Conservation (phyloP, 2,113 vertebrate species). For the Columbina picui region DNA sequence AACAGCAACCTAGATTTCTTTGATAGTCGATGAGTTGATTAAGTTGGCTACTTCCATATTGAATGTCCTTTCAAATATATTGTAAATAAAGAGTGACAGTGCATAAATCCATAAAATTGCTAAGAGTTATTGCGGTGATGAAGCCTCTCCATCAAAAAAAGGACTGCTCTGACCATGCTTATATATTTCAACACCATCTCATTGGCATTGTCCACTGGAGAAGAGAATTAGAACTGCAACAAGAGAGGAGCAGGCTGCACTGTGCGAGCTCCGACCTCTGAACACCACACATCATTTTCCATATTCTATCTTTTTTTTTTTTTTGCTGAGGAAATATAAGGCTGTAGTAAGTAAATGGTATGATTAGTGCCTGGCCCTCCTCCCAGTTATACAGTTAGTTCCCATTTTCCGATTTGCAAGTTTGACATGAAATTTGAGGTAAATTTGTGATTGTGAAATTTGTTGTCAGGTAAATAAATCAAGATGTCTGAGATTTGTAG, state of each 20-base stretch:
- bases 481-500: not conserved
- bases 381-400: not conserved
- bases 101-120: not conserved
- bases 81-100: not conserved
- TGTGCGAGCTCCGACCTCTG: not conserved
- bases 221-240: not conserved
- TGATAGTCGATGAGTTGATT: not conserved
- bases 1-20: not conserved
- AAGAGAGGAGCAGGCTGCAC: fast-evolving
- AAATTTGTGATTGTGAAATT: not conserved
- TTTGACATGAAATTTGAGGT: not conserved
- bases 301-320: not conserved
- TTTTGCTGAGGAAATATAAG: not conserved
- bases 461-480: not conserved
- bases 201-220: not conserved
- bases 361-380: not conserved
- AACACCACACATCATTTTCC: not conserved
- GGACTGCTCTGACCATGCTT: not conserved
- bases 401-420: not conserved
- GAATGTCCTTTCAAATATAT: not conserved
- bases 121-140: not conserved
- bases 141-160: not conserved
- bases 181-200: not conserved
- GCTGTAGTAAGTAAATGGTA: not conserved
- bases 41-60: not conserved